Evolutionary conservation across 2,113 vertebrate genomes (phyloP), one percentile per base, ranked within the genome.

Genomic region (Otolemur garnettii): DNA sequence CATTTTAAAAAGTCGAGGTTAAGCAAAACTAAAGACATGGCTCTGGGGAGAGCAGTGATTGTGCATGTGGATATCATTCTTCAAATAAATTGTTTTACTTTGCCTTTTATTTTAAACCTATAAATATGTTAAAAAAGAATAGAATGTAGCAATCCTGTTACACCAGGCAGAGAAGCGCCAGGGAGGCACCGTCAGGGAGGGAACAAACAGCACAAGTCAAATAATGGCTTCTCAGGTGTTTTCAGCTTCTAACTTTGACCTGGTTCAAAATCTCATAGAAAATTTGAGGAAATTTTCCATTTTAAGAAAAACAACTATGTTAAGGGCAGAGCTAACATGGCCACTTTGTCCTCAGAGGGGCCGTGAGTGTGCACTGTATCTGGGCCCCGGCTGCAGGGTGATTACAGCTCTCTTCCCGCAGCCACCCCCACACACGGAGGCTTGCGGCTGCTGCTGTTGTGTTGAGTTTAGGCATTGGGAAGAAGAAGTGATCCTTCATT

Each of bases 1-100:
- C 87, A 79, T 60, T 71, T 96, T 96, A 95, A 85, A 89, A 77
- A 94, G 81, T 72, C 66, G 78, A 75, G 66, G 78, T 95, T 96
- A 97, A 96, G 83, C 91, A 74, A 59, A 90, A 82, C 83, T 71
- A 62, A 96, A 83, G 86, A 60, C 80, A 57, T 14, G 91, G 94
- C 57, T 71, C 82, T 66, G 30, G 45, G 28, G 53, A 50, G 42
- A 89, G 13, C 35, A 91, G 55, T 79, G 83, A 68, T 22, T 93
- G 38, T 55, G n/a, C n/a, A 33, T 68, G 24, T 57, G 28, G 28
- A 57, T 87, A 59, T 18, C 59, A 75, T 42, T 87, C 42, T 60
- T 82, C 66, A 62, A 89, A 82, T 62, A 91, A 66, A 66, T 38
- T 50, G 24, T 80, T 90, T 90, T 50, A 71, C 72, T 78, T 92